Evolutionary conservation across 2,797 vertebrate species (phyloP), one percentile per base, ranked within the genome.

Genomic region (Amazona finschi): DNA sequence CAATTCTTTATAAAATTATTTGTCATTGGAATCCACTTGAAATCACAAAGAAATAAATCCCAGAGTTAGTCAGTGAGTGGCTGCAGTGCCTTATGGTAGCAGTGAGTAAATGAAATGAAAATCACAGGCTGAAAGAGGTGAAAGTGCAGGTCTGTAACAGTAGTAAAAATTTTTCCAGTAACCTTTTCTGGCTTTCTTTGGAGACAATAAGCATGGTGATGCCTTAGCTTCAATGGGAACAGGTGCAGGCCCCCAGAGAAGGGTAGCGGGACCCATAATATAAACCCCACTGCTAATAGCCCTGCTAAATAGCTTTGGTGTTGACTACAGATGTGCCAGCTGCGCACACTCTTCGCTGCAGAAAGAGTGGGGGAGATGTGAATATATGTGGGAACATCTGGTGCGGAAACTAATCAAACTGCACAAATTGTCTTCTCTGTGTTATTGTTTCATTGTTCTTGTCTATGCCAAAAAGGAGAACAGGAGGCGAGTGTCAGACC

Each of bases 321-420:
- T 87, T 94, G 75, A 85, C 86, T 91, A 85, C 69, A 92, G 83
- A 94, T 93, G 87, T 47, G 92, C 80, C 53, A 38, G 94, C 94
- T 38, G 53, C 15, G 19, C 80, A 66, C 77, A 70, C 31, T 14
- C 77, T 93, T 83, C 85, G 92, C 90, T 96, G 85, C 43, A 49
- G 12, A 78, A 83, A 85, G 72, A 86, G 73, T 39, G 92, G 78
- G 84, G 88, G 94, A 96, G 85, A 92, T 93, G 69, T 91, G 90
- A 94, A 90, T 95, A 72, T 91, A 50, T 66, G 12, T 78, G 91
- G 83, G 87, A 97, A 96, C 96, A 97, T 95, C 95, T 96, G 96
- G 94, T 90, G 60, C 67, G 41, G 66, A 86, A 91, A 88, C 83
- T 86, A 96, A 96, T 94, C 89, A 96, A 82, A 81, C 73, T n/a